Percentiles rank a stretch among this genome's conserved stretches.
These are phyloP conservation scores for Rattus rattus DNA, from an alignment of 2,113 vertebrate species.

Conservation along the genomic window DNA sequence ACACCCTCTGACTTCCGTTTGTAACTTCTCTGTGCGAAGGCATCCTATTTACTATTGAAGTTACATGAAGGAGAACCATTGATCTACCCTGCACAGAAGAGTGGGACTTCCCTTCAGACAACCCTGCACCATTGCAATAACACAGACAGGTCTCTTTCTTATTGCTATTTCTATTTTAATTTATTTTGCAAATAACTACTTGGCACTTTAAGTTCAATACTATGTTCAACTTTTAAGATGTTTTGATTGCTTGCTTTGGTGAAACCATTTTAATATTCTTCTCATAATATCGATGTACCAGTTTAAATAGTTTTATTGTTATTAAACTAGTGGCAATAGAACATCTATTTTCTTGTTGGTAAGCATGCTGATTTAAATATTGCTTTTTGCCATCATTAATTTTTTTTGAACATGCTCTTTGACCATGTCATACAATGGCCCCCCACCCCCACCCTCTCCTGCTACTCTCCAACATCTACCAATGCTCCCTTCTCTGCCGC, in stretches of 20 bases:
- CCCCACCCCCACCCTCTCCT: not conserved
- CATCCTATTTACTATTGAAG: conserved; percentile 70
- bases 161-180: not conserved
- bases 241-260: conserved; percentile 45
- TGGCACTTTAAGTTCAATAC: conserved; percentile 45
- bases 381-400: not conserved
- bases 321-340: conserved; percentile 40
- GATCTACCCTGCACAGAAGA: conserved; percentile 49
- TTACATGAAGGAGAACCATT: conserved; percentile 70
- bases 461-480: not conserved
- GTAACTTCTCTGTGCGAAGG: conserved; percentile 63
- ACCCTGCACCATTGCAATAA: conserved; percentile 41
- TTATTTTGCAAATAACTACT: conserved; percentile 37
- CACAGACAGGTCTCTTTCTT: not conserved
- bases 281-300: conserved; percentile 12
- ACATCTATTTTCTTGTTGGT: not conserved
- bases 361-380: conserved; percentile 44
- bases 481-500: too few species aligned
- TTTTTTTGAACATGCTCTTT: not conserved
- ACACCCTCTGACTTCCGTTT: not conserved
- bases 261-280: conserved; percentile 41
- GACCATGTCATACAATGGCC: not conserved
- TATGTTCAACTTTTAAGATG: conserved; percentile 28
- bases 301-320: conserved; percentile 62
- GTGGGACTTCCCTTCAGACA: conserved; percentile 58